Evolutionary conservation across 2,113 vertebrate genomes (phyloP).

Genomic region (Ariopsis seemanni): DNA sequence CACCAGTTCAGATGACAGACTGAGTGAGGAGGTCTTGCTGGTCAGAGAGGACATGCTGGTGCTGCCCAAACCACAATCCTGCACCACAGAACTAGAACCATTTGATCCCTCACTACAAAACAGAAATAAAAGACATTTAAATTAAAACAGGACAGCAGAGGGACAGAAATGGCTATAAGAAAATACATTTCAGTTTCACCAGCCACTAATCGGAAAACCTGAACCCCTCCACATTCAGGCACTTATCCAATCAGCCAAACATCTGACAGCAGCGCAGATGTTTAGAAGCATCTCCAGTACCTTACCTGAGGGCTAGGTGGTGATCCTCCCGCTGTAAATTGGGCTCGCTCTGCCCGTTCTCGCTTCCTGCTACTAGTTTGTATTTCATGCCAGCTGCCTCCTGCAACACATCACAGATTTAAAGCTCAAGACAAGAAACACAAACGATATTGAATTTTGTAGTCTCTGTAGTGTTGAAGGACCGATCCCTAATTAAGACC

Average conservation of each 20-base stretch:
- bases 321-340: conserved; percentile 79
- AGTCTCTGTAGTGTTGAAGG: neutral
- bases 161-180: neutral
- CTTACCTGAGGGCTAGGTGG: conserved; percentile 78
- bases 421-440: neutral
- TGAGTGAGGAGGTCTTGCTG: conserved; percentile 77
- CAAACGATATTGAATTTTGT: neutral
- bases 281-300: neutral
- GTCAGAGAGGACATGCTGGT: conserved; percentile 73
- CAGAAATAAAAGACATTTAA: neutral
- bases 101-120: conserved; percentile 78
- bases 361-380: conserved; percentile 78
- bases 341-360: conserved; percentile 81
- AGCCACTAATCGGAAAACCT: neutral
- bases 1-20: conserved; percentile 76
- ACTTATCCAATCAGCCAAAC: neutral
- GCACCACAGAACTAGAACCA: conserved; percentile 73
- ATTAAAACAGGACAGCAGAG: neutral
- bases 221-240: neutral
- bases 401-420: conserved; percentile 62
- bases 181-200: neutral
- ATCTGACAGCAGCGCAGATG: neutral
- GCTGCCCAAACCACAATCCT: conserved; percentile 65
- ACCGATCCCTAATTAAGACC: neutral
- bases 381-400: conserved; percentile 80